Evolutionary conservation across 2,797 vertebrate species (phyloP).

Genomic region (Hafferia zeledoni): DNA sequence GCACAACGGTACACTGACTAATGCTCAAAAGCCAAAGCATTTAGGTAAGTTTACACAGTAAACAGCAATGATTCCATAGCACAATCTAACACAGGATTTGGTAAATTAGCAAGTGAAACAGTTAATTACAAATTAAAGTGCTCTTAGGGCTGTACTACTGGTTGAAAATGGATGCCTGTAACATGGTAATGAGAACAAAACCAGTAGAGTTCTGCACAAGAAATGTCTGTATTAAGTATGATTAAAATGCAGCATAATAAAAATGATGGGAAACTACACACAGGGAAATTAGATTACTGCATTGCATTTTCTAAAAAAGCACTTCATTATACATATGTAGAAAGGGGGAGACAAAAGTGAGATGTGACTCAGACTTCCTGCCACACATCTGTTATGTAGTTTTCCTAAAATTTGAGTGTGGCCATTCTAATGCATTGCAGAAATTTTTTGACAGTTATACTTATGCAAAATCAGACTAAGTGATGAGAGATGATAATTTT

Average conservation of each 20-base stretch:
- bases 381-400: rapidly evolving
- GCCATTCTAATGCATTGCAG: background rate
- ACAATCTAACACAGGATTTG: background rate
- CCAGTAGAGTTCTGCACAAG: background rate
- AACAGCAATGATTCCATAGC: background rate
- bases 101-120: background rate
- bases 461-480: background rate
- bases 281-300: background rate
- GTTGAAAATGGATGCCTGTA: background rate
- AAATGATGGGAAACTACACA: background rate
- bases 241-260: background rate
- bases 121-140: background rate
- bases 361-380: background rate
- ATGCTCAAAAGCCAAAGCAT: background rate
- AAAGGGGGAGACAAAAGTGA: background rate
- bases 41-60: background rate
- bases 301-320: background rate
- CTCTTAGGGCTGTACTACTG: background rate
- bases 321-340: background rate
- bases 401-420: background rate
- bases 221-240: background rate
- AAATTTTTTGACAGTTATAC: background rate
- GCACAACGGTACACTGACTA: background rate
- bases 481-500: background rate
- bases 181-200: background rate